Evolutionary conservation across 2,888 invertebrate species (phyloP).

Genomic region (Melieria crassipennis): DNA sequence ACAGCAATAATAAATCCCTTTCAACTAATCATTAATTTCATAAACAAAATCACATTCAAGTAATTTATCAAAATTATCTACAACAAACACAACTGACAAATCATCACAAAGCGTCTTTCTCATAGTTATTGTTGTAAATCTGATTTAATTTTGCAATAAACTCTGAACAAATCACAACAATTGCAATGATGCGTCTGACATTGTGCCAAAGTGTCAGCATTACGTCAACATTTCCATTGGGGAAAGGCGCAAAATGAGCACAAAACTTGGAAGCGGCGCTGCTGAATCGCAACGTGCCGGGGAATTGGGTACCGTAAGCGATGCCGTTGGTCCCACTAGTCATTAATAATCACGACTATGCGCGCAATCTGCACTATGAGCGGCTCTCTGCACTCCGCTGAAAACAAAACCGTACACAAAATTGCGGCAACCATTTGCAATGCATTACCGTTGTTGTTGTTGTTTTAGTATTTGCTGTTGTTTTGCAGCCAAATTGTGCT

Average conservation of each 20-base stretch:
- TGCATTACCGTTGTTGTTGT: slow-evolving; percentile 3
- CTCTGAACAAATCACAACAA: not conserved
- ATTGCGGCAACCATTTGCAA: slow-evolving; percentile 3
- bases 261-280: not conserved
- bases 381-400: no score
- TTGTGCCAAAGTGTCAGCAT: not conserved
- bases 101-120: slow-evolving; percentile 25
- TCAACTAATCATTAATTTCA: slow-evolving; percentile 5
- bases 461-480: slow-evolving; percentile 1
- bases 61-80: slow-evolving; percentile 44
- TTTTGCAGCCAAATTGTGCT: not conserved
- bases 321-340: slow-evolving; percentile 17
- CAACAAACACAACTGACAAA: slow-evolving; percentile 22
- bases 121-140: not conserved
- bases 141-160: not conserved
- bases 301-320: not conserved
- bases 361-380: no score
- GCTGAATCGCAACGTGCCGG: not conserved
- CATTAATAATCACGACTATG: slow-evolving; percentile 20
- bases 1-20: not conserved
- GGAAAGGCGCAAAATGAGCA: not conserved
- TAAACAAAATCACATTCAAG: not conserved
- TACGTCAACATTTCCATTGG: no score
- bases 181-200: not conserved
- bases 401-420: not conserved